Evolutionary conservation across 2,888 invertebrate species (phyloP).

Genomic region (Halictus quadricinctus): DNA sequence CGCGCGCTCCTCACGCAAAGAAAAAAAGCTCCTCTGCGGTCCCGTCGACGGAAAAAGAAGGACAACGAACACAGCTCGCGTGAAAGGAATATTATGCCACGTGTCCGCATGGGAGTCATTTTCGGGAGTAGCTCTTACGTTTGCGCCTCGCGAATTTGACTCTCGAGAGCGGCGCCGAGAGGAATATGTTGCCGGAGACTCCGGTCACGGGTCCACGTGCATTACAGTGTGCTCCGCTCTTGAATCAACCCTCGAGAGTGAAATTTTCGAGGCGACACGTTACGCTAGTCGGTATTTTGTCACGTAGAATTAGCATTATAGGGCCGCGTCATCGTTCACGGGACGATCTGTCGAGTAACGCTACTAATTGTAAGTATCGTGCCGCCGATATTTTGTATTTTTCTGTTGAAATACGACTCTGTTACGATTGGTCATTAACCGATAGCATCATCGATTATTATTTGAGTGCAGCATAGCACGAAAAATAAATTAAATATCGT

Average conservation of each 20-base stretch:
- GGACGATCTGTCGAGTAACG: neutral
- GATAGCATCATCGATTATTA: too few species aligned
- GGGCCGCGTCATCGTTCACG: neutral
- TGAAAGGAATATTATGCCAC: constrained; percentile 13
- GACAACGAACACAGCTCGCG: neutral
- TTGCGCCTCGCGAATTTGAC: constrained; percentile 4
- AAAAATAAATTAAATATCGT: neutral
- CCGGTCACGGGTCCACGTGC: neutral
- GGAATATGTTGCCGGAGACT: neutral
- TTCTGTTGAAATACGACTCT: too few species aligned
- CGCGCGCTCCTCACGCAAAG: neutral
- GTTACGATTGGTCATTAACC: too few species aligned
- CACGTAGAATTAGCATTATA: neutral
- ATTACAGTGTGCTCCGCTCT: neutral
- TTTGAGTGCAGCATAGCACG: too few species aligned
- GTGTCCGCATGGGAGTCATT: neutral
- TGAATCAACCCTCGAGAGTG: constrained; percentile 10
- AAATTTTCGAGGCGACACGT: constrained; percentile 5
- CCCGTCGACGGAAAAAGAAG: neutral
- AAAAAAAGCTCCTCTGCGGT: neutral
- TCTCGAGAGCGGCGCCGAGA: neutral
- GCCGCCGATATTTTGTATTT: neutral
- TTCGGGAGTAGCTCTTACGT: constrained; percentile 10
- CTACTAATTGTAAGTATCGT: neutral
- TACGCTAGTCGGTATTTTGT: neutral